Base-by-base conservation (phyloP, 2,888 invertebrate genomes). In the Maniola hyperantus region DNA sequence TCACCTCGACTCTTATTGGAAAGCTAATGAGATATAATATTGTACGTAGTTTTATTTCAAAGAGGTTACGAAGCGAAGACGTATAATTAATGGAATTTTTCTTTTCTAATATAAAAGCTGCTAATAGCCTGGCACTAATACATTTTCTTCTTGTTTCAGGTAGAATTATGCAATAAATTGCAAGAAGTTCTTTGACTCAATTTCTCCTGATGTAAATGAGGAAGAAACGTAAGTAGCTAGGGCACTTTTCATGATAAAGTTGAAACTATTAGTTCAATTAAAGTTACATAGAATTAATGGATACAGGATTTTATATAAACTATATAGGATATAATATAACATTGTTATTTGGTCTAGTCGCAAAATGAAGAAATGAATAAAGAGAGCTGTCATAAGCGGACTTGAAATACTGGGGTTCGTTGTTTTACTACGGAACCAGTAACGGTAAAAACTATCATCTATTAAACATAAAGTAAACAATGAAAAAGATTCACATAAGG, bases 101-200 rank as follows among this genome's bases (percentile, higher is more conserved):
- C 59, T 59, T 59, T 48, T 59, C 46, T 48, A 48, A 59, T 59
- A 15, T 26, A 48, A 59, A 59, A 48, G 33, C 48, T 59, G 48
- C 34, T 59, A 59, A 61, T 61, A 61, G 36, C 34, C 51, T n/a
- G 13, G 51, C 61, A 88, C 90, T 92, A 91, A 92, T 88, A 88
- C 92, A 87, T 89, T 87, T 88, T 87, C 82, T 87, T 92, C 78
- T 92, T 92, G 92, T 91, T 92, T 77, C 92, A 92, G 92, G 92
- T 92, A 92, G 92, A 91, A 91, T 92, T 91, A 92, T 91, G 89
- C 91, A 90, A 90, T 90, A 87, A 91, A 85, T 87, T 85, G 87
- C 85, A 76, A 90, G 91, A 88, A 87, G 83, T 87, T 87, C 75
- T 87, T 86, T 87, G 83, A 87, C 75, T 84, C 78, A 74, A 81